Base-by-base conservation (phyloP, 2,888 invertebrate genomes). In the Dromius quadrimaculatus region DNA sequence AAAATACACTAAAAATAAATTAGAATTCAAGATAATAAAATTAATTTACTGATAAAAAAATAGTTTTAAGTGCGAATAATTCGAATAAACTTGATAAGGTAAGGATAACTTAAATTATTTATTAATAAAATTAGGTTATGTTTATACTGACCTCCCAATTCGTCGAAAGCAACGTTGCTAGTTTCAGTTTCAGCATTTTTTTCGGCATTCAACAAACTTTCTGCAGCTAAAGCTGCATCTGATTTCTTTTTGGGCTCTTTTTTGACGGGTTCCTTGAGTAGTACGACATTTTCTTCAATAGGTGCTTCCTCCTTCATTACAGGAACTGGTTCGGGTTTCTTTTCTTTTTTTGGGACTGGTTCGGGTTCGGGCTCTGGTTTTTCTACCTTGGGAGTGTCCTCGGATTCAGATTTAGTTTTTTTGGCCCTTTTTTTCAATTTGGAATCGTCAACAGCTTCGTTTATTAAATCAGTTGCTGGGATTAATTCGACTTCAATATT, bases 111-210 rank as follows among this genome's bases (percentile, higher is more conserved):
- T n/a, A n/a, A n/a, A n/a, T n/a, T n/a, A n/a, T 9, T 13, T 6
- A 28, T 11, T 17, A 13, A 3, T 41, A 32, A 32, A 32, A 32
- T 32, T 32, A 8, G n/a, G n/a, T n/a, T n/a, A n/a, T n/a, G n/a
- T n/a, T 36, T 3, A n/a, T 47, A 72, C 78, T 81, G 82, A 87
- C 87, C 87, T 79, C 86, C 87, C 72, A 88, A 79, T 81, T 88
- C 87, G 78, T 88, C 88, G 76, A 87, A 88, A 63, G 82, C 87
- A 71, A 84, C 81, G 73, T 78, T 81, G 64, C 76, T 77, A 68
- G 77, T 71, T 69, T 63, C 65, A 68, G 64, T 72, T 47, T 72
- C 72, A 13, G 74, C 61, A 41, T 65, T 69, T 68, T 71, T 62
- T 11, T 70, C 70, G 28, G 62, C 70, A 11, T 38, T 45, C 11